Evolutionary conservation across 2,113 vertebrate genomes (phyloP).

Genomic region (Acanthisitta chloris): DNA sequence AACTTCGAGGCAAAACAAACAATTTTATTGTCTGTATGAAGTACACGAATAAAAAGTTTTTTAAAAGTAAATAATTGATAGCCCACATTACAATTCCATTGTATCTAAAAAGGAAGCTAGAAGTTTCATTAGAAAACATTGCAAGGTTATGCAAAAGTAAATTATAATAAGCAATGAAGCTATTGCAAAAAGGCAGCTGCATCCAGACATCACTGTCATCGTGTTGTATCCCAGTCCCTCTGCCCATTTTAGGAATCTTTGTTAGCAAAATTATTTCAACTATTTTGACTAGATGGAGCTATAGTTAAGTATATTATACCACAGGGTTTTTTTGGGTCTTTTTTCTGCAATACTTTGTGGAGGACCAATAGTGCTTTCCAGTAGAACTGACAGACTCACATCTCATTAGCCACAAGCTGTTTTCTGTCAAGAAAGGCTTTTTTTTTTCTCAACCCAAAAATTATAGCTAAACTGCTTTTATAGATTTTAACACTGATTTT

Average conservation of each 20-base stretch:
- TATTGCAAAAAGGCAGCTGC: not conserved
- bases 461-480: not conserved
- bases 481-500: not conserved
- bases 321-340: too few relatives aligned
- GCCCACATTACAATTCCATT: not conserved
- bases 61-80: not conserved
- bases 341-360: not conserved
- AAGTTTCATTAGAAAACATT: not conserved
- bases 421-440: not conserved
- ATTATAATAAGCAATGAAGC: not conserved
- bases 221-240: too few relatives aligned
- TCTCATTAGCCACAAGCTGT: slow-evolving; percentile 20
- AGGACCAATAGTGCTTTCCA: not conserved
- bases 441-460: not conserved
- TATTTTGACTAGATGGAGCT: not conserved
- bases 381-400: not conserved
- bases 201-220: not conserved
- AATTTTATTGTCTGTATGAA: not conserved
- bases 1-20: not conserved
- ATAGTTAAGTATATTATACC: not conserved
- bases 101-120: not conserved
- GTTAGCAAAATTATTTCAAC: not conserved
- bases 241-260: not conserved
- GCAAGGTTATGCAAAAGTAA: not conserved
- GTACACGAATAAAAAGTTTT: accelerated